Conservation (phyloP, 2,113 vertebrate genomes). For the Mirounga angustirostris region DNA sequence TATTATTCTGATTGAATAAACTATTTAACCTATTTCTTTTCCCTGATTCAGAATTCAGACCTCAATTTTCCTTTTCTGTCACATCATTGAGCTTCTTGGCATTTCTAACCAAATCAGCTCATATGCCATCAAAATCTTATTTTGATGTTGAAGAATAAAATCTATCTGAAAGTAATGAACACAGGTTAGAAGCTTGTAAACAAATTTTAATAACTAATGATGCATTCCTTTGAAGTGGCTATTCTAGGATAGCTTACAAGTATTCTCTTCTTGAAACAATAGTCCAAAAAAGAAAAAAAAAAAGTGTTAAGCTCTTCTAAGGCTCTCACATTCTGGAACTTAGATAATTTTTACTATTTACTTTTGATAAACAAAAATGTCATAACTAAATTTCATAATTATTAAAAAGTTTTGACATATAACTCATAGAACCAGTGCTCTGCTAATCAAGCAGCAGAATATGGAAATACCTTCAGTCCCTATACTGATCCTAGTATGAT, state of each 20-base stretch:
- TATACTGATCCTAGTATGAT: not conserved
- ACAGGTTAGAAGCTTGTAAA: not conserved
- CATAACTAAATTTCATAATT: not conserved
- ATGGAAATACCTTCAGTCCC: not conserved
- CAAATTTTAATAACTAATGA: not conserved
- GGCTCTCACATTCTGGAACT: not conserved
- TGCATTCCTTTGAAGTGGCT: not conserved
- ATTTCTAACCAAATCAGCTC: not conserved
- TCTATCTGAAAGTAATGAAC: not conserved
- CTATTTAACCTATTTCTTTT: not conserved
- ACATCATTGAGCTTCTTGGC: not conserved
- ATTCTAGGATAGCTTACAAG: not conserved
- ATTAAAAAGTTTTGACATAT: not conserved
- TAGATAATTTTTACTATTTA: not conserved
- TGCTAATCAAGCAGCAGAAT: not conserved
- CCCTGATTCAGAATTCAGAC: not conserved
- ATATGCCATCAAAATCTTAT: not conserved
- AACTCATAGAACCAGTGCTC: not conserved
- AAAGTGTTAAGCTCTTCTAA: not conserved
- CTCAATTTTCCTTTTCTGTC: not conserved
- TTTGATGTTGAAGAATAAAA: not conserved
- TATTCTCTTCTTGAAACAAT: not conserved
- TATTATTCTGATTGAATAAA: not conserved
- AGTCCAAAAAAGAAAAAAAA: not conserved
- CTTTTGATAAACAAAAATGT: conserved; percentile 5